Conservation (phyloP, 2,888 invertebrate species). For the Hypomecis punctinalis region DNA sequence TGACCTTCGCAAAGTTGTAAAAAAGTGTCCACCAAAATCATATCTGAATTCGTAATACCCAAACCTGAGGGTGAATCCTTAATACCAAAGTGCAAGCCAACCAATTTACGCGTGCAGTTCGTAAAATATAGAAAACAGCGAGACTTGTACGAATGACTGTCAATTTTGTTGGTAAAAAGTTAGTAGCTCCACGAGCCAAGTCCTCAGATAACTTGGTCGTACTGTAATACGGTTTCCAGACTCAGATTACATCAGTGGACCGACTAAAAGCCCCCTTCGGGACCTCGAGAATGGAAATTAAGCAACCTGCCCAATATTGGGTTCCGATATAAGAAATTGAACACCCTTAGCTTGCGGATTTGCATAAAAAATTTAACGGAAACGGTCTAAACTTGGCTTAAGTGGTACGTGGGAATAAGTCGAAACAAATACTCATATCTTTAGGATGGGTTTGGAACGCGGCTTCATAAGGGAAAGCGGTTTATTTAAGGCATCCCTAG, state of each 20-base stretch:
- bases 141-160: background rate
- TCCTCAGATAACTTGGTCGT: background rate
- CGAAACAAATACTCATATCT: constrained; percentile 38
- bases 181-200: background rate
- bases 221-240: constrained; percentile 37
- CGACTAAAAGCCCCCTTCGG: constrained; percentile 41
- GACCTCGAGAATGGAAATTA: constrained; percentile 65
- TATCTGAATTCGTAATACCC: constrained; percentile 30
- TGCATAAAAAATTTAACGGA: constrained; percentile 67
- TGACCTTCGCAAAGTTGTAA: constrained; percentile 1
- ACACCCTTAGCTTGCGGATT: constrained; percentile 61
- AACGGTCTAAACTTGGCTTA: constrained; percentile 37
- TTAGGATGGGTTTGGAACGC: constrained; percentile 32
- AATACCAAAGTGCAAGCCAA: constrained; percentile 21
- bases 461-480: constrained; percentile 41
- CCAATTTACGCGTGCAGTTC: background rate
- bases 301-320: constrained; percentile 54
- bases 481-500: constrained; percentile 20
- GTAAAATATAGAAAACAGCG: background rate
- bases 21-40: constrained; percentile 26
- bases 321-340: constrained; percentile 64
- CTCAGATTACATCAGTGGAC: constrained; percentile 36
- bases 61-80: constrained; percentile 19
- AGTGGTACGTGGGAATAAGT: constrained; percentile 41
- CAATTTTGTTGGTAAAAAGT: background rate